Percentiles rank a stretch among this genome's conserved stretches.
Conservation (phyloP, 2,888 invertebrate species). For the Drosophila greeni region DNA sequence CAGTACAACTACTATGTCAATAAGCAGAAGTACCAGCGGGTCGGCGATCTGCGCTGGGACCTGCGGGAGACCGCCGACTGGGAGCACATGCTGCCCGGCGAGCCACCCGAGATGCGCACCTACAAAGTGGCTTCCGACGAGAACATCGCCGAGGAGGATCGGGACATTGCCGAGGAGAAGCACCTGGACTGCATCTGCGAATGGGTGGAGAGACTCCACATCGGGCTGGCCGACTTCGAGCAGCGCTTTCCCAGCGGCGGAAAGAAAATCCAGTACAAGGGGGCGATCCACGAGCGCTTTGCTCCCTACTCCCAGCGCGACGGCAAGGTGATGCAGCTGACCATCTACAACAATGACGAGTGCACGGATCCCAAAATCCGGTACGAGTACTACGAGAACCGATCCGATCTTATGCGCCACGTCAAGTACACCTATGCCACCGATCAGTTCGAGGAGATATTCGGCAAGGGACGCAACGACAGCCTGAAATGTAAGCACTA, state of each 20-base stretch:
- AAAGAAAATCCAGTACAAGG: constrained; percentile 85
- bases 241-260: constrained; percentile 87
- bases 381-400: constrained; percentile 83
- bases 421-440: constrained; percentile 80
- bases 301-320: constrained; percentile 87
- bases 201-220: constrained; percentile 85
- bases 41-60: constrained; percentile 82
- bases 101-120: constrained; percentile 80
- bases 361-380: constrained; percentile 76
- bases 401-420: constrained; percentile 83
- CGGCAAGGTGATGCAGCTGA: constrained; percentile 80
- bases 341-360: constrained; percentile 65
- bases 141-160: constrained; percentile 79
- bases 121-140: constrained; percentile 78
- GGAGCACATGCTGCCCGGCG: constrained; percentile 87
- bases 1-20: constrained; percentile 91
- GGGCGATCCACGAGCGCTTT: constrained; percentile 86
- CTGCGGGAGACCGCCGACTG: constrained; percentile 82
- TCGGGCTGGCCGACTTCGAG: constrained; percentile 82
- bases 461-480: constrained; percentile 84
- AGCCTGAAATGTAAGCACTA: constrained; percentile 82
- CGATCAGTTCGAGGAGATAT: constrained; percentile 82
- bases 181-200: constrained; percentile 87
- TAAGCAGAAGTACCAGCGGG: constrained; percentile 81
- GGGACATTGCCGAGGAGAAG: constrained; percentile 81